Evolutionary conservation across 2,797 vertebrate genomes (phyloP).

Genomic region (Etheostoma nigrum): DNA sequence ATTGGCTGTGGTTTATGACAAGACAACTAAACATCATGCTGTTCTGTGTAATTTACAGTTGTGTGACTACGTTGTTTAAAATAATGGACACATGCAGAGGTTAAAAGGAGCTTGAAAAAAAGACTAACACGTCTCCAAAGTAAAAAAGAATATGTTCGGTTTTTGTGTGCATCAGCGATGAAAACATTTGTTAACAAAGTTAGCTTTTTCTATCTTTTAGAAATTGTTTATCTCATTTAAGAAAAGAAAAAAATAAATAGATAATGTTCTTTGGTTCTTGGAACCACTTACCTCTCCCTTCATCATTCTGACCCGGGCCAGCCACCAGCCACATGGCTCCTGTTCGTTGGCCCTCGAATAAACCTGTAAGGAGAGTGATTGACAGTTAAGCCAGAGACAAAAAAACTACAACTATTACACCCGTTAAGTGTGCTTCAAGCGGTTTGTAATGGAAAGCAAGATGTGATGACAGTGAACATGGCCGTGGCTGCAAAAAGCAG

Average conservation of each 20-base stretch:
- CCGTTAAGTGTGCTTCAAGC: neutral
- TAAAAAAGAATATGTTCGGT: no score
- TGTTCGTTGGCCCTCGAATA: conserved; percentile 94
- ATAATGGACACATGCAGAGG: neutral
- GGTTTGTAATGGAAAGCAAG: neutral
- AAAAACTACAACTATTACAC: neutral
- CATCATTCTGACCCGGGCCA: conserved; percentile 94
- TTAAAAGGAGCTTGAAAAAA: neutral
- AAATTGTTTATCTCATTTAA: no score
- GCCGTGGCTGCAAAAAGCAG: neutral
- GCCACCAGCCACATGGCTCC: conserved; percentile 95
- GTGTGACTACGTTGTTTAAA: neutral
- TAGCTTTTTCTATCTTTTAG: neutral
- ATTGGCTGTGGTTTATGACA: neutral
- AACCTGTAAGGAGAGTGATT: conserved; percentile 78
- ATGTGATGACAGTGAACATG: neutral
- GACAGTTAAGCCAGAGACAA: neutral
- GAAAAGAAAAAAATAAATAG: no score
- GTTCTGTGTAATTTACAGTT: neutral
- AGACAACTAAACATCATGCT: neutral
- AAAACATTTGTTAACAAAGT: neutral
- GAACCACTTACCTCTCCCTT: conserved; percentile 89
- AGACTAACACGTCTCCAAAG: neutral
- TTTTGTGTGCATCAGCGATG: neutral
- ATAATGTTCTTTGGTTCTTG: neutral